These are phyloP conservation scores for Lepetodrilus schrolli DNA, from an alignment of 2,888 invertebrate species.

Conservation along the genomic window DNA sequence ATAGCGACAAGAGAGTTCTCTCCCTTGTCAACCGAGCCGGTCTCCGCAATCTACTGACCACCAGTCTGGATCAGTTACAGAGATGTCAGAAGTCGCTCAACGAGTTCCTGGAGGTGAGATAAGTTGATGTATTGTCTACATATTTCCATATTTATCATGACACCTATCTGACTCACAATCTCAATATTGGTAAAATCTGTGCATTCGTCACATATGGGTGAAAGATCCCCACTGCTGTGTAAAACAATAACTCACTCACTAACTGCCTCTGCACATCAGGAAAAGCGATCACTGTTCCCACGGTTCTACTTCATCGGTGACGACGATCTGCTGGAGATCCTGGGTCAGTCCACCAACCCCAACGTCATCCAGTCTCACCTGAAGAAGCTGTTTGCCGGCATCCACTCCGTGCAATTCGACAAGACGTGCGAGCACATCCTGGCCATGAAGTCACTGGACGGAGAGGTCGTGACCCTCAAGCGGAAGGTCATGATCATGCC, in stretches of 20 bases:
- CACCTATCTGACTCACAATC: too few relatives aligned
- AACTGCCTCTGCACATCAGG: too few relatives aligned
- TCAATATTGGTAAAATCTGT: too few relatives aligned
- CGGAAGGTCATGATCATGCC: constrained; percentile 83
- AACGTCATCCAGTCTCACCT: constrained; percentile 93
- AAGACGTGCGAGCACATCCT: constrained; percentile 78
- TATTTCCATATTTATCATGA: neutral
- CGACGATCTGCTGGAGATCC: constrained; percentile 95
- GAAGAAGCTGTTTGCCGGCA: constrained; percentile 91
- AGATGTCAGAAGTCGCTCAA: constrained; percentile 95
- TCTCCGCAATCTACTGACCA: constrained; percentile 84
- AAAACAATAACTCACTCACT: too few relatives aligned
- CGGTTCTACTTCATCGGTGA: constrained; percentile 97
- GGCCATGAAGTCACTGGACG: constrained; percentile 85
- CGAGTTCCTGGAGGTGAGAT: constrained; percentile 89
- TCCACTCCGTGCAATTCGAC: constrained; percentile 82
- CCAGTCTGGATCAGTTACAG: constrained; percentile 89
- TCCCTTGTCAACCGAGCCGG: constrained; percentile 82
- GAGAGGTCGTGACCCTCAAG: constrained; percentile 83
- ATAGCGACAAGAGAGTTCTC: constrained; percentile 86
- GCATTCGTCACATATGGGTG: too few relatives aligned
- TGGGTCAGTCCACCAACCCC: constrained; percentile 93
- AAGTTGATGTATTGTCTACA: too few relatives aligned
- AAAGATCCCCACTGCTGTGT: too few relatives aligned
- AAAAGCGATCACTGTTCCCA: constrained; percentile 94